A percentile compares a stretch with the other conserved stretches of the same genome.
phyloP scores from a whole-genome alignment of 2,113 vertebrate species.

The Trochalopteron elliotii region DNA sequence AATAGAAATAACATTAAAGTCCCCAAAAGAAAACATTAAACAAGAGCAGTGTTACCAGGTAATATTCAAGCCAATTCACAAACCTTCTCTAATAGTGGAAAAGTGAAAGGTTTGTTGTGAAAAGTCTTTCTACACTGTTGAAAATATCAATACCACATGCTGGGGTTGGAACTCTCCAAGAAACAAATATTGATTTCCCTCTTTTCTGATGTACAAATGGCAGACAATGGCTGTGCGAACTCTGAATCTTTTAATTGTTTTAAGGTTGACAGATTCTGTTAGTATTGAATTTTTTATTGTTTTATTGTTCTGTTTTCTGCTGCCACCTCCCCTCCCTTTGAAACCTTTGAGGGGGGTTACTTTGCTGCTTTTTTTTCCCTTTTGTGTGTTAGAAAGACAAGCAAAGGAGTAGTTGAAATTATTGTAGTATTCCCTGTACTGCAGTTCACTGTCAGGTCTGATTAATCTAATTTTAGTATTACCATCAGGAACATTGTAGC shows the following conservation, averaged over 20 bases:
- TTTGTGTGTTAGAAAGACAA: not conserved
- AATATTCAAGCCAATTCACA: not conserved
- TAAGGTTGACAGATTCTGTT: conserved; percentile 37
- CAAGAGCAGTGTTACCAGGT: not conserved
- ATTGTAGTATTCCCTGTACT: not conserved
- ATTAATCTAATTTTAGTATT: conserved; percentile 36
- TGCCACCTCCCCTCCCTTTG: fast-evolving
- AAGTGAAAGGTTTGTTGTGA: conserved; percentile 41
- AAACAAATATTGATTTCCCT: conserved; percentile 72
- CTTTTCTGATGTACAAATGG: conserved; percentile 18
- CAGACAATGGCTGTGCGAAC: conserved; percentile 17
- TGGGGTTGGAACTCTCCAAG: conserved; percentile 15
- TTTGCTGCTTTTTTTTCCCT: not conserved
- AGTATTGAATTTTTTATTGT: conserved; percentile 50
- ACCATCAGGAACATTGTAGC: not conserved
- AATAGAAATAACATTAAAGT: not conserved
- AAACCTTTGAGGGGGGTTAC: not conserved
- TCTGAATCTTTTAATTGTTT: conserved; percentile 58
- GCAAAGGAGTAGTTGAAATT: conserved; percentile 26
- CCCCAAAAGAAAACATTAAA: not conserved
- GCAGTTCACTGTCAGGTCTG: not conserved
- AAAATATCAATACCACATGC: conserved; percentile 68
- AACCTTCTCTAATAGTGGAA: conserved; percentile 5
- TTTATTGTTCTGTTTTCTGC: not conserved
- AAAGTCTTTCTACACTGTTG: conserved; percentile 46